Conservation (phyloP, 2,888 invertebrate species). For the Acronicta aceris region DNA sequence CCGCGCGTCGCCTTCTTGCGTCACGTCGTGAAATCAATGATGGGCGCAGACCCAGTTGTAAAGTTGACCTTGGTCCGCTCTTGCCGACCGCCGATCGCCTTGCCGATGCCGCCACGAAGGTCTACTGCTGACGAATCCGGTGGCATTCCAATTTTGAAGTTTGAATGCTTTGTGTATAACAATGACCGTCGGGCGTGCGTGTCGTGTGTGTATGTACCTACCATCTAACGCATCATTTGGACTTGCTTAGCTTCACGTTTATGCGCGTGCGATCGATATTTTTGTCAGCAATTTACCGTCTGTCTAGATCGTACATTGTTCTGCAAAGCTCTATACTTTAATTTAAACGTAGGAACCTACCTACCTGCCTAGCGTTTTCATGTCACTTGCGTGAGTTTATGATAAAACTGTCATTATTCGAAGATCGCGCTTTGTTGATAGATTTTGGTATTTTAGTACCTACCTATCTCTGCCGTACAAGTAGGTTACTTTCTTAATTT, state of each 20-base stretch:
- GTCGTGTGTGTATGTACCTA: conserved; percentile 17
- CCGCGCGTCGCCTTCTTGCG: conserved; percentile 68
- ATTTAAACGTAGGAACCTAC: no score
- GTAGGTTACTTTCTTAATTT: conserved; percentile 8
- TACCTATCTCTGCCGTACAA: conserved; percentile 11
- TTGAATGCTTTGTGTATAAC: conserved; percentile 42
- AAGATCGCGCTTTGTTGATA: conserved; percentile 8
- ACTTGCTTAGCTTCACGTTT: conserved; percentile 34
- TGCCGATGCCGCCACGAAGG: conserved; percentile 54
- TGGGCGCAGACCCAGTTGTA: conserved; percentile 80
- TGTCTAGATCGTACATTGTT: conserved; percentile 36
- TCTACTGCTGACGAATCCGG: conserved; percentile 49
- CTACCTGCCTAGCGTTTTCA: conserved; percentile 23
- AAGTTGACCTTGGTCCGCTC: conserved; percentile 81
- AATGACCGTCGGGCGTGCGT: conserved; percentile 19
- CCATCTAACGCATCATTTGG: no score
- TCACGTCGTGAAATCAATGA: conserved; percentile 85
- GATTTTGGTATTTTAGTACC: conserved; percentile 29
- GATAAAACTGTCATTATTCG: conserved; percentile 32
- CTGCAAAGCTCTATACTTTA: conserved; percentile 31
- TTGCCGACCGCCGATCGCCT: conserved; percentile 52
- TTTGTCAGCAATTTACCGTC: neutral
- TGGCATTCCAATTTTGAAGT: conserved; percentile 56
- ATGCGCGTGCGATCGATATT: conserved; percentile 48
- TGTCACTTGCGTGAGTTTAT: conserved; percentile 35